These are phyloP conservation scores for Drosophila punjabiensis DNA, from an alignment of 1,140 invertebrate species.

Conservation along the genomic window DNA sequence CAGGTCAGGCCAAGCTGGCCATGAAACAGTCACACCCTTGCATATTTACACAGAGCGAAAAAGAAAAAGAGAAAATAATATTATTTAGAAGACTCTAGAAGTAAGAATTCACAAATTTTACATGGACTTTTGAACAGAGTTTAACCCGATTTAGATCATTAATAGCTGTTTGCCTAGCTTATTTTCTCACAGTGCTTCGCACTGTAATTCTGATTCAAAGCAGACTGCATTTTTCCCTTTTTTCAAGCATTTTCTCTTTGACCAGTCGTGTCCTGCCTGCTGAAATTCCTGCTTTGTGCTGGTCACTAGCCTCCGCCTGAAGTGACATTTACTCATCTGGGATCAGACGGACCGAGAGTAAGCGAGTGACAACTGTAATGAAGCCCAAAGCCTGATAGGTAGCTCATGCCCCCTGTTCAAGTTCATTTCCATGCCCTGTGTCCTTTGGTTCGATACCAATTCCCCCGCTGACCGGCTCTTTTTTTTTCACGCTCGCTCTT, in stretches of 20 bases:
- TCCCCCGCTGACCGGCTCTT: constrained; percentile 7
- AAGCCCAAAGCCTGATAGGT: constrained; percentile 16
- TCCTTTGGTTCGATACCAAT: constrained; percentile 26
- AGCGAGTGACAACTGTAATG: constrained; percentile 24
- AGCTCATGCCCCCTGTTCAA: neutral
- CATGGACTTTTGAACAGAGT: too few relatives aligned
- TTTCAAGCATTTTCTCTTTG: constrained; percentile 28
- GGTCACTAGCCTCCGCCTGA: constrained; percentile 26
- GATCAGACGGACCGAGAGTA: constrained; percentile 11
- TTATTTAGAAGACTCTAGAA: neutral
- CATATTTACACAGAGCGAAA: constrained; percentile 1
- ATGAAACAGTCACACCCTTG: constrained; percentile 2
- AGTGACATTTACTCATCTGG: constrained; percentile 45
- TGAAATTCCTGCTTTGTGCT: constrained; percentile 39
- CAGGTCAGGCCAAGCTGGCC: neutral
- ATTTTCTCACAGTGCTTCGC: constrained; percentile 3
- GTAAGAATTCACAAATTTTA: neutral
- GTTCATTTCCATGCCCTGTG: constrained; percentile 1
- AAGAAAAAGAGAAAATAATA: neutral
- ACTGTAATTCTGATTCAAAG: neutral
- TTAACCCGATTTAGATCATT: neutral
- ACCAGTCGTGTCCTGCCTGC: constrained; percentile 9
- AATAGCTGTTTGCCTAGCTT: neutral
- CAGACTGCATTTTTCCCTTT: constrained; percentile 13
- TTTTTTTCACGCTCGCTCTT: constrained; percentile 1